Conservation (phyloP, 2,113 vertebrate genomes). For the Xiphophorus hellerii region DNA sequence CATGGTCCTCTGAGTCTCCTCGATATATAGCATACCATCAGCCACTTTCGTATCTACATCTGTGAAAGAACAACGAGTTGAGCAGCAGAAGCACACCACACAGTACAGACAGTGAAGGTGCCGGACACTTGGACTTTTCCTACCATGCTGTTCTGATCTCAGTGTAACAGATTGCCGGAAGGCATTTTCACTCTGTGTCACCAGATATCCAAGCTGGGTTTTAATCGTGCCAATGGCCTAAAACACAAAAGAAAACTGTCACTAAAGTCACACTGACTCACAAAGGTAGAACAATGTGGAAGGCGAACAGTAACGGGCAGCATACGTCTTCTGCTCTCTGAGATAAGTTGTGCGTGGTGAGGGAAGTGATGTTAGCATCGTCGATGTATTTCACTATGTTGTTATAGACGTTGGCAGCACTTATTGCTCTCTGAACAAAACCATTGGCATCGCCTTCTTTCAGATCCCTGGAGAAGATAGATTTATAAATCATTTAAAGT, state of each 20-base stretch:
- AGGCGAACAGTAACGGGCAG: conserved; percentile 1
- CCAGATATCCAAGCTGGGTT: conserved; percentile 83
- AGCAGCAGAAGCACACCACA: not conserved
- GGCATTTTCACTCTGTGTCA: conserved; percentile 83
- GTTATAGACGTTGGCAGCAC: conserved; percentile 92
- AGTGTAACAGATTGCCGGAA: conserved; percentile 83
- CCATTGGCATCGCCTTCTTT: conserved; percentile 89
- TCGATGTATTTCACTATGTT: conserved; percentile 87
- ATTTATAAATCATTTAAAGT: not conserved
- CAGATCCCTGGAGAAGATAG: conserved; percentile 76
- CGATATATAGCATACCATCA: conserved; percentile 82
- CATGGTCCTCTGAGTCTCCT: conserved; percentile 83
- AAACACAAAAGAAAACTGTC: conserved; percentile 20
- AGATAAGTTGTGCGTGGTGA: conserved; percentile 83
- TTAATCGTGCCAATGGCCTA: conserved; percentile 87
- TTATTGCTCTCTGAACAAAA: conserved; percentile 91
- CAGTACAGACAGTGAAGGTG: not conserved
- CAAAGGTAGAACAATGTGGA: not conserved
- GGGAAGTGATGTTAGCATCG: conserved; percentile 85
- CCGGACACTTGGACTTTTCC: not conserved
- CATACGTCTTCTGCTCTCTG: conserved; percentile 87
- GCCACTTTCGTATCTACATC: conserved; percentile 72
- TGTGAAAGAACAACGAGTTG: conserved; percentile 62
- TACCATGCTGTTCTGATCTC: conserved; percentile 78
- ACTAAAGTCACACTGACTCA: not conserved